These are phyloP conservation scores for Ciona savignyi DNA, from an alignment of 23 tunicate species.

Conservation along the genomic window DNA sequence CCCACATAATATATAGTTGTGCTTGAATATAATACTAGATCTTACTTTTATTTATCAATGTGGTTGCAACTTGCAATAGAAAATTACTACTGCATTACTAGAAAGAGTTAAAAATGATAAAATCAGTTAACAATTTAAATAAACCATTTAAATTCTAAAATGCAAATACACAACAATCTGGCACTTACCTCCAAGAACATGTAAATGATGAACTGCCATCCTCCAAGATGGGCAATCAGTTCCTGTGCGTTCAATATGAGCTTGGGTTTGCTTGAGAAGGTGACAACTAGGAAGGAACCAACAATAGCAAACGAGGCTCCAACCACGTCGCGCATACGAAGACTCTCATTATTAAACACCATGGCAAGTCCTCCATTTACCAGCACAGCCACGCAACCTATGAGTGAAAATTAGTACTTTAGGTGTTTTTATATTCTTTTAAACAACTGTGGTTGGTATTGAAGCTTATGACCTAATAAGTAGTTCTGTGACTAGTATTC, in stretches of 20 bases:
- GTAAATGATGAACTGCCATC: conserved; percentile 64
- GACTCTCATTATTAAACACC: conserved; percentile 32
- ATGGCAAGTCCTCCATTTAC: conserved; percentile 69
- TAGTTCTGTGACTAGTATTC: no score
- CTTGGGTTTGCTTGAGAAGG: conserved; percentile 32
- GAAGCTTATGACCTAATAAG: no score
- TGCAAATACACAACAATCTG: no score
- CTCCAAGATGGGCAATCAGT: conserved; percentile 26
- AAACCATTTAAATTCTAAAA: no score
- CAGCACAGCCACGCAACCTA: conserved; percentile 60
- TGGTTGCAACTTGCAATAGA: no score
- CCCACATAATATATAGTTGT: no score
- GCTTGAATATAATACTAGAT: no score
- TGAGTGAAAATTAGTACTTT: neutral
- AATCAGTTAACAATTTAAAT: no score
- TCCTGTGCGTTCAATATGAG: conserved; percentile 35
- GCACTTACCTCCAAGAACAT: conserved; percentile 57
- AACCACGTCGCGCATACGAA: conserved; percentile 50
- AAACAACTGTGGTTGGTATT: neutral
- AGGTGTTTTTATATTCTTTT: neutral
- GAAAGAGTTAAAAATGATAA: no score
- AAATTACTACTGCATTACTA: no score
- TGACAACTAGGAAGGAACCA: conserved; percentile 47
- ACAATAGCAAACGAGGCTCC: conserved; percentile 70
- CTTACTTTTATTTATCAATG: no score